These are phyloP conservation scores for Ditylenchus weischeri DNA, from an alignment of 2,888 invertebrate species.

Conservation along the genomic window DNA sequence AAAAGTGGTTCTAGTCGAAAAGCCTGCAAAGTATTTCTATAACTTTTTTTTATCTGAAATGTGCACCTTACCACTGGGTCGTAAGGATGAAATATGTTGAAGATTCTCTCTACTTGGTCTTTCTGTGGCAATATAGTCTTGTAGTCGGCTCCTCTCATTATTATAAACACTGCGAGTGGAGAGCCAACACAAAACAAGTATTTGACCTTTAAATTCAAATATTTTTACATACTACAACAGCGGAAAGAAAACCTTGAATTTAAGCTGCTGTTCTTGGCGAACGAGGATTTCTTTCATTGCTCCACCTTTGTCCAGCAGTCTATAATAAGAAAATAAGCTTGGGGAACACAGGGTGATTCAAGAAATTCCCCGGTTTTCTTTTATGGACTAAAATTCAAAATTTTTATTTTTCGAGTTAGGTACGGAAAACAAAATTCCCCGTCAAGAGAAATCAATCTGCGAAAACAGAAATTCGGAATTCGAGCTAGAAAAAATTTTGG, in stretches of 20 bases:
- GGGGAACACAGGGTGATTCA: too few species aligned
- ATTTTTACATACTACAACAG: neutral
- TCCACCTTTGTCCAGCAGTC: constrained; percentile 37
- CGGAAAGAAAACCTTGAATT: constrained; percentile 38
- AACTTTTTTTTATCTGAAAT: too few species aligned
- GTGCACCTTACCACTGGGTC: constrained; percentile 41
- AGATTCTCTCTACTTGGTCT: constrained; percentile 44
- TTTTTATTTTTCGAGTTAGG: too few species aligned
- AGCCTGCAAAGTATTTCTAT: constrained; percentile 13
- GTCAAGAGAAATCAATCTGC: too few species aligned
- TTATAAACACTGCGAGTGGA: constrained; percentile 54
- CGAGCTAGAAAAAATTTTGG: too few species aligned
- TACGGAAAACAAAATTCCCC: too few species aligned
- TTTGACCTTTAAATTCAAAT: constrained; percentile 37
- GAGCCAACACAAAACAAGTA: constrained; percentile 56
- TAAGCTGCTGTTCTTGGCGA: constrained; percentile 42
- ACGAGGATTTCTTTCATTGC: constrained; percentile 45
- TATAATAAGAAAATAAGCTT: constrained; percentile 11
- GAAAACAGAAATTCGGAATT: too few species aligned
- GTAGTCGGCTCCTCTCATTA: constrained; percentile 49
- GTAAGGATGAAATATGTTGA: constrained; percentile 50
- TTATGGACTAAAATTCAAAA: too few species aligned
- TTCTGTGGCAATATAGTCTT: constrained; percentile 33
- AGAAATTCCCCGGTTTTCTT: too few species aligned
- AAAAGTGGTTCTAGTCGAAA: constrained; percentile 56